Conservation (phyloP, 2,797 vertebrate genomes). For the Huso huso region DNA sequence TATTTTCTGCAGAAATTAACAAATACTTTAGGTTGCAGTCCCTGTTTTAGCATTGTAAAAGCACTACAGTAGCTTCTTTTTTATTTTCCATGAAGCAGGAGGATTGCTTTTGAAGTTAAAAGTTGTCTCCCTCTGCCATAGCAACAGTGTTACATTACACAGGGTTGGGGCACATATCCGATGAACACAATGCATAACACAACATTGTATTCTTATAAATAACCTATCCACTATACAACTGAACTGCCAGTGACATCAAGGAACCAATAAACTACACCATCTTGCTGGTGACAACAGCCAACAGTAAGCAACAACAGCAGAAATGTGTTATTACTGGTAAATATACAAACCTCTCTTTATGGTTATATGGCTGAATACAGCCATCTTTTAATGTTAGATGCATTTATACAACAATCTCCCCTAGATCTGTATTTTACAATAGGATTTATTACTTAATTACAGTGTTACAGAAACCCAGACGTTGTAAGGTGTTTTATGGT, state of each 20-base stretch:
- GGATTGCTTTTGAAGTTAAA: no score
- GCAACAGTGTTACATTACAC: no score
- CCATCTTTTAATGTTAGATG: slow-evolving; percentile 41
- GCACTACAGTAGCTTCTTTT: no score
- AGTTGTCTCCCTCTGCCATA: no score
- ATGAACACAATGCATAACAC: no score
- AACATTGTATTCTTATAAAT: no score
- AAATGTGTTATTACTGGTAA: slow-evolving; percentile 28
- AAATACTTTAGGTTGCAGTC: no score
- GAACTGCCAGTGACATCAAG: slow-evolving; percentile 41
- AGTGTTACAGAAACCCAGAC: slow-evolving; percentile 47
- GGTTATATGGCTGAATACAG: slow-evolving; percentile 30
- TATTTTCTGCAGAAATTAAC: no score
- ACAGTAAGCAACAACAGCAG: slow-evolving; percentile 32
- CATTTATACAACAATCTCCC: slow-evolving; percentile 22
- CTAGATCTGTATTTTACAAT: slow-evolving; percentile 36
- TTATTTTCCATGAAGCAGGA: no score
- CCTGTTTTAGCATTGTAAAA: no score
- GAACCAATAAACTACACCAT: slow-evolving; percentile 25
- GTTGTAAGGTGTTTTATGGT: slow-evolving; percentile 46
- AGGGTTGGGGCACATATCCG: no score
- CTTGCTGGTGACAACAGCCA: slow-evolving; percentile 26
- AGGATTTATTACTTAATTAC: slow-evolving; percentile 53
- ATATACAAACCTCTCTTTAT: slow-evolving; percentile 41
- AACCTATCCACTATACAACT: slow-evolving; percentile 15